Conservation (phyloP, 2,797 vertebrate genomes). For the Labroides dimidiatus region DNA sequence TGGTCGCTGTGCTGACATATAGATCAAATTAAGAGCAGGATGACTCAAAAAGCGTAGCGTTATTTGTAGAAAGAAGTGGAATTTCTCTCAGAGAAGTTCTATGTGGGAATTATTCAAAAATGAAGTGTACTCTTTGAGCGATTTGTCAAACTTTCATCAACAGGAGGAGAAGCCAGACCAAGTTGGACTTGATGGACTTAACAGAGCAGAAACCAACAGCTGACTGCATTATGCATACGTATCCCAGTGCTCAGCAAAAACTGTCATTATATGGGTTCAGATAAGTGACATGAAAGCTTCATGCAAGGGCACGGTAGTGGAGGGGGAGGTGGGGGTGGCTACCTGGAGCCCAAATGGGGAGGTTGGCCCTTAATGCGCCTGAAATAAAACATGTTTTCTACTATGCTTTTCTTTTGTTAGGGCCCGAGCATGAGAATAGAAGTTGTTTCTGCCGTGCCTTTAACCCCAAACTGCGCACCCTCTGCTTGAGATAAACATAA, state of each 20-base stretch:
- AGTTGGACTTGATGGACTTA: neutral
- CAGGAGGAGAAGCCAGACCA: constrained; percentile 48
- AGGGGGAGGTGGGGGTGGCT: too few relatives aligned
- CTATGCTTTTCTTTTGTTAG: too few relatives aligned
- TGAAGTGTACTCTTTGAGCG: neutral
- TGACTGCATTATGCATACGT: constrained; percentile 4
- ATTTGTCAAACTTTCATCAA: constrained; percentile 8
- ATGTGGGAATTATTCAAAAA: constrained; percentile 4
- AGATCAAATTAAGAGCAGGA: neutral
- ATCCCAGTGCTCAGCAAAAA: neutral
- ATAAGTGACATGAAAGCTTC: neutral
- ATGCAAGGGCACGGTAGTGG: too few relatives aligned
- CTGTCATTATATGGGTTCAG: neutral
- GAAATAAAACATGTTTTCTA: too few relatives aligned
- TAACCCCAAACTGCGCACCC: too few relatives aligned
- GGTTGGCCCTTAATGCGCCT: too few relatives aligned
- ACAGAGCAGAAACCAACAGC: constrained; percentile 17
- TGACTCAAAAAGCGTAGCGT: constrained; percentile 6
- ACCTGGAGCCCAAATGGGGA: too few relatives aligned
- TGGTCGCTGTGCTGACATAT: neutral
- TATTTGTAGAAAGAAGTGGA: constrained; percentile 1
- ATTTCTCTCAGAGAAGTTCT: constrained; percentile 7
- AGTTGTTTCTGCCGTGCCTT: too few relatives aligned
- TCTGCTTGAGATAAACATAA: too few relatives aligned
- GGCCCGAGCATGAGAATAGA: too few relatives aligned